Conservation (phyloP, 2,113 vertebrate species). For the Centropristis striata region DNA sequence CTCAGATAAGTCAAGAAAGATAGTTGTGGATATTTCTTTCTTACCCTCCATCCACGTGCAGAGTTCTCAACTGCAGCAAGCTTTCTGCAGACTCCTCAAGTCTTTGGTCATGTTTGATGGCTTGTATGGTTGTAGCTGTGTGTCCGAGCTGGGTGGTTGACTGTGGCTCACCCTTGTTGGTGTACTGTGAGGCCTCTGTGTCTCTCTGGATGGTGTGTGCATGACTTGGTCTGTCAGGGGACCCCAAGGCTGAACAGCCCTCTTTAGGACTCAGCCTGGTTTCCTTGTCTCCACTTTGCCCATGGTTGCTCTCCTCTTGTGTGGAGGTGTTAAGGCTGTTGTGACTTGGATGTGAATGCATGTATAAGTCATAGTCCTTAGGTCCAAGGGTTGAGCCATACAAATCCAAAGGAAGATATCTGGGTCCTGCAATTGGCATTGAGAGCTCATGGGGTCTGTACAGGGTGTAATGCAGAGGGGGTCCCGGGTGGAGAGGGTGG, state of each 20-base stretch:
- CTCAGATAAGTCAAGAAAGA: neutral
- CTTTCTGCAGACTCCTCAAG: conserved; percentile 72
- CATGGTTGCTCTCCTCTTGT: conserved; percentile 55
- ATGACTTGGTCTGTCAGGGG: conserved; percentile 92
- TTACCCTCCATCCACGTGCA: conserved; percentile 59
- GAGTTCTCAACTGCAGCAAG: conserved; percentile 51
- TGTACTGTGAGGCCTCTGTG: conserved; percentile 58
- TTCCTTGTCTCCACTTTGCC: conserved; percentile 83
- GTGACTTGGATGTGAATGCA: conserved; percentile 75
- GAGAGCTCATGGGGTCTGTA: conserved; percentile 86
- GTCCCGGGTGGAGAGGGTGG: conserved; percentile 85
- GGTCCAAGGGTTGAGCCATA: conserved; percentile 82
- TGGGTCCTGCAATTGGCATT: conserved; percentile 62
- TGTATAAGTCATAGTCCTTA: conserved; percentile 82
- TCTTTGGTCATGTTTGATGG: conserved; percentile 70
- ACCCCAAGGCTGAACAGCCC: conserved; percentile 92
- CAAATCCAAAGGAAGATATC: conserved; percentile 79
- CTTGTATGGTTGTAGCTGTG: conserved; percentile 50
- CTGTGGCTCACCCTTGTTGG: conserved; percentile 50
- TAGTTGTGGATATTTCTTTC: neutral
- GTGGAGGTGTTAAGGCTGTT: conserved; percentile 78
- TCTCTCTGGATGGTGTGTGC: conserved; percentile 90
- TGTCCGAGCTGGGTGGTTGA: conserved; percentile 77
- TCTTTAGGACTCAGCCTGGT: conserved; percentile 92
- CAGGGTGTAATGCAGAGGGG: conserved; percentile 87